Percentiles rank a stretch among this genome's conserved stretches.
Evolutionary conservation across 2,113 vertebrate genomes (phyloP).

Genomic region (Chloebia gouldiae): DNA sequence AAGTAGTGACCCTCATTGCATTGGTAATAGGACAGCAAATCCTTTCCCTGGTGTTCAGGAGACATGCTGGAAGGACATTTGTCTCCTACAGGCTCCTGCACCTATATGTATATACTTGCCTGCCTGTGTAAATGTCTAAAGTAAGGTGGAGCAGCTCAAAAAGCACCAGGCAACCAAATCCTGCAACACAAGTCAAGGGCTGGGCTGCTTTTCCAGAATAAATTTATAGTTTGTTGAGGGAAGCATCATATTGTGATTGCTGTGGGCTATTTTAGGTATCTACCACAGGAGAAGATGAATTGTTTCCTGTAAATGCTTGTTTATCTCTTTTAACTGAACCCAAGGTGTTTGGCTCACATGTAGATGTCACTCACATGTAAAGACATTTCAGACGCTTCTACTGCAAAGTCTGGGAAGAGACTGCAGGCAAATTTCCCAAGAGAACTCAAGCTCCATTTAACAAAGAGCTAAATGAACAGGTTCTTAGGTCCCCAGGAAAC

Average conservation of each 20-base stretch:
- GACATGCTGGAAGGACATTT: not conserved
- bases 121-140: not conserved
- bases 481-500: not conserved
- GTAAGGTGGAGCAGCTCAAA: not conserved
- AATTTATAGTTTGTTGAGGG: conserved; percentile 28
- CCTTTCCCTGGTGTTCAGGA: not conserved
- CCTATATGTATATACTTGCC: not conserved
- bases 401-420: not conserved
- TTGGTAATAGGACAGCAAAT: not conserved
- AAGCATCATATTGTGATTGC: conserved; percentile 14
- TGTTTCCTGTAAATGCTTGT: conserved; percentile 53
- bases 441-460: not conserved
- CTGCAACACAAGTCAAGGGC: not conserved
- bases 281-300: conserved; percentile 32
- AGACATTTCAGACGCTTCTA: not conserved
- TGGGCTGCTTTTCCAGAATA: not conserved
- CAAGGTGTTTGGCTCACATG: conserved; percentile 31
- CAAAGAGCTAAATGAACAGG: not conserved
- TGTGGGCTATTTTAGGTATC: conserved; percentile 30
- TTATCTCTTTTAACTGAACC: conserved; percentile 39
- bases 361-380: conserved; percentile 38
- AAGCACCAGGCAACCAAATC: not conserved
- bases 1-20: not conserved
- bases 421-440: not conserved
- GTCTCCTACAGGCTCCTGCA: not conserved